These are phyloP conservation scores for Macrotrachela quadricornifera DNA, from an alignment of 1,140 invertebrate species.

Conservation along the genomic window DNA sequence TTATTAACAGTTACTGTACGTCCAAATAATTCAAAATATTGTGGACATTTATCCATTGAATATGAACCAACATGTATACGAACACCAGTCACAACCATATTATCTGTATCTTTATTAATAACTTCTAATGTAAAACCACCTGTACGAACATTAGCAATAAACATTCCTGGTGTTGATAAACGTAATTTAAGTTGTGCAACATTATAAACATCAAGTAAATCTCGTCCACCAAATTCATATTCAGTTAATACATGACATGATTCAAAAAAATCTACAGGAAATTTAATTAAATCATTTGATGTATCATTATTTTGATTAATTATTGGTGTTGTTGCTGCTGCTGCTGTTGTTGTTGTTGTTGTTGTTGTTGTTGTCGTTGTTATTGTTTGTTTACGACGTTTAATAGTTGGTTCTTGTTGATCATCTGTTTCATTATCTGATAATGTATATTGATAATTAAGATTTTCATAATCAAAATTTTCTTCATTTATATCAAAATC, in stretches of 20 bases:
- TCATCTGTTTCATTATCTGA: no score
- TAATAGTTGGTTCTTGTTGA: no score
- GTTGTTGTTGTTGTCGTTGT: no score
- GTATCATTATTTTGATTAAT: no score
- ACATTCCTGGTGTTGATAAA: slow-evolving; percentile 49
- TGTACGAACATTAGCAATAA: slow-evolving; percentile 35
- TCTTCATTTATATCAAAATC: no score
- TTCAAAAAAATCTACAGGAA: slow-evolving; percentile 90
- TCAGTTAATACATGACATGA: slow-evolving; percentile 70
- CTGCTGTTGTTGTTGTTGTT: no score
- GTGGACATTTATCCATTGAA: slow-evolving; percentile 56
- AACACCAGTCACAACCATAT: slow-evolving; percentile 44
- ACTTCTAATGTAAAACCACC: slow-evolving; percentile 70
- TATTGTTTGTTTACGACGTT: no score
- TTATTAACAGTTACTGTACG: slow-evolving; percentile 48
- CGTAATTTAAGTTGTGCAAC: slow-evolving; percentile 74
- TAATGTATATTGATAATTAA: no score
- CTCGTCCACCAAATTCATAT: slow-evolving; percentile 75
- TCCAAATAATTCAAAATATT: slow-evolving; percentile 64
- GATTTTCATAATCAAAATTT: no score
- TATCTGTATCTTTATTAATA: slow-evolving; percentile 56
- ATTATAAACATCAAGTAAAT: slow-evolving; percentile 81
- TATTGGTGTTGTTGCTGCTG: no score
- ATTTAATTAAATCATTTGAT: slow-evolving; percentile 20
- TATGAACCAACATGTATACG: slow-evolving; percentile 63